Percentiles rank a stretch among this genome's conserved stretches.
These are phyloP conservation scores for Erythrocebus patas DNA, from an alignment of 2,113 vertebrate genomes.

Conservation along the genomic window DNA sequence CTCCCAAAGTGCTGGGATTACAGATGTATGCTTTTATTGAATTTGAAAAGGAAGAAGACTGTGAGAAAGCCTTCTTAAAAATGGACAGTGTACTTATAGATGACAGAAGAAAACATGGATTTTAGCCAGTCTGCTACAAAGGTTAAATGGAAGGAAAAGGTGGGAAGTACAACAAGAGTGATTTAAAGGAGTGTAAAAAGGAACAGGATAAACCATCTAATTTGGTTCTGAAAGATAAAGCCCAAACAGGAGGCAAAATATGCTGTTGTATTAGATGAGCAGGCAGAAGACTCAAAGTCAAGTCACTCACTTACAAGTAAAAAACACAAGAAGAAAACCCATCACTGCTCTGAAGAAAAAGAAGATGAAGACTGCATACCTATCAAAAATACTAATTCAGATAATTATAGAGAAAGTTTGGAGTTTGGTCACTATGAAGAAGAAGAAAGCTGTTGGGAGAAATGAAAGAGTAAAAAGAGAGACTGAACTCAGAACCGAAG, in stretches of 20 bases:
- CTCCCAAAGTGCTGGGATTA: no score
- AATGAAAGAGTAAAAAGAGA: constrained; percentile 82
- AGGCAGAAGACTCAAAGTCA: constrained; percentile 82
- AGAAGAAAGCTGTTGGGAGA: constrained; percentile 82
- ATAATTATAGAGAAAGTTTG: constrained; percentile 79
- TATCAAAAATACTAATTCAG: constrained; percentile 89
- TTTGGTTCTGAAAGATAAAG: constrained; percentile 92
- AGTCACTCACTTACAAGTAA: constrained; percentile 84
- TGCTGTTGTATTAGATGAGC: constrained; percentile 90
- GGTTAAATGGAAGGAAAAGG: constrained; percentile 98
- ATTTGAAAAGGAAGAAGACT: constrained; percentile 90
- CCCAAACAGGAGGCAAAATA: constrained; percentile 94
- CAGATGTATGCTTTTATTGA: no score
- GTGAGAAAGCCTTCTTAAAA: constrained; percentile 98
- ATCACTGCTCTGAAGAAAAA: constrained; percentile 89
- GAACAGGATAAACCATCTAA: constrained; percentile 89
- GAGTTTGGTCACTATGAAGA: constrained; percentile 78
- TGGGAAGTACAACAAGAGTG: constrained; percentile 95
- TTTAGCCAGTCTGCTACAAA: constrained; percentile 98
- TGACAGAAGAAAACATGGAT: constrained; percentile 94
- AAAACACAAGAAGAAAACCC: constrained; percentile 92
- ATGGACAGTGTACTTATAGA: constrained; percentile 99
- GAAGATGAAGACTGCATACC: constrained; percentile 86
- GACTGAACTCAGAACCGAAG: constrained; percentile 83
- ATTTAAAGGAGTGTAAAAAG: constrained; percentile 97